Evolutionary conservation across 2,113 vertebrate genomes (phyloP).

Genomic region (Stigmatopora argus): DNA sequence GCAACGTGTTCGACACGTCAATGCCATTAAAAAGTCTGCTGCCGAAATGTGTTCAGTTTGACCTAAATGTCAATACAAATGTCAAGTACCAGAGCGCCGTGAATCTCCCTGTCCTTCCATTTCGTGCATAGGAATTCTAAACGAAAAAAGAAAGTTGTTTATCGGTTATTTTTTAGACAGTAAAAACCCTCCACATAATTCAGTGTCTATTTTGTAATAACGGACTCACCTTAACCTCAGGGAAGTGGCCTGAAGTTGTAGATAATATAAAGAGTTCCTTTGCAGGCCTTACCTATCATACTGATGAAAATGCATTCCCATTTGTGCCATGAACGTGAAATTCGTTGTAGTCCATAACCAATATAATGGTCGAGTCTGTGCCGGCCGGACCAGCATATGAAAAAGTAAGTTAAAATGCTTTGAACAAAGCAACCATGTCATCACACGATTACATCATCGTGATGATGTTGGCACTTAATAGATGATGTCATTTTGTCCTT

Average conservation of each 20-base stretch:
- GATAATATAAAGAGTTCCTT: neutral
- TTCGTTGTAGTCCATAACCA: neutral
- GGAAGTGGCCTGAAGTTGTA: neutral
- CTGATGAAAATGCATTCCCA: neutral
- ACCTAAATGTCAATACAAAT: slow-evolving; percentile 1
- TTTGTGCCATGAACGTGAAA: neutral
- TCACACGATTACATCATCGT: neutral
- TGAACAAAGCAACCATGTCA: slow-evolving; percentile 1
- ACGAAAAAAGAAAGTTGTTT: neutral
- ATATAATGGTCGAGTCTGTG: neutral
- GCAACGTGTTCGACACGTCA: neutral
- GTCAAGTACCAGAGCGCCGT: slow-evolving; percentile 3
- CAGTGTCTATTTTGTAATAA: neutral
- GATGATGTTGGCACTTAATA: neutral
- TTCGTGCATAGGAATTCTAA: neutral
- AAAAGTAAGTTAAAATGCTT: neutral
- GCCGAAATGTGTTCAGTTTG: neutral
- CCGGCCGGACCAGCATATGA: neutral
- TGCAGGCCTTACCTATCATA: neutral
- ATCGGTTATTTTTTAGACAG: neutral
- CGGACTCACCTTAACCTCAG: neutral
- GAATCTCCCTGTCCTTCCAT: slow-evolving; percentile 5
- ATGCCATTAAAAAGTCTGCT: neutral
- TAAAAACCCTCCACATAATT: neutral
- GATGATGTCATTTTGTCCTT: neutral